Percentiles rank a stretch among this genome's conserved stretches.
Evolutionary conservation across 2,797 vertebrate genomes (phyloP).

Genomic region (Neostethus bicornis): DNA sequence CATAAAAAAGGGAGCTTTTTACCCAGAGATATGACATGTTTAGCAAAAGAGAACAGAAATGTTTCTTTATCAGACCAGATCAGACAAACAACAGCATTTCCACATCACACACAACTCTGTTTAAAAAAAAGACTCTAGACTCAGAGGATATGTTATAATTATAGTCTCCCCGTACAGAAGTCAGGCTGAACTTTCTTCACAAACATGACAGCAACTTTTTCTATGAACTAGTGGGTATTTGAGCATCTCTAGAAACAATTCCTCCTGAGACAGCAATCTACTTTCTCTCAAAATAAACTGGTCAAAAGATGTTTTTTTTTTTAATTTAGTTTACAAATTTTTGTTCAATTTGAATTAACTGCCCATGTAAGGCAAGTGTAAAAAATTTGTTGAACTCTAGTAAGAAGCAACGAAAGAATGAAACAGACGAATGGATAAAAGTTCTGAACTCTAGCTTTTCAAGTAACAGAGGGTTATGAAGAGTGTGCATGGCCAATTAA

Average conservation of each 20-base stretch:
- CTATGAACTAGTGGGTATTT: background rate
- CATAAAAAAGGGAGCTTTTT: conserved; percentile 52
- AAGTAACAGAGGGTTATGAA: no score
- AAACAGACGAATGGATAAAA: no score
- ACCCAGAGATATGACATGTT: conserved; percentile 48
- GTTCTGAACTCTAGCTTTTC: no score
- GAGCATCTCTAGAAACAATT: conserved; percentile 33
- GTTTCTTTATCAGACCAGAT: conserved; percentile 50
- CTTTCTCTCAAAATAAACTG: no score
- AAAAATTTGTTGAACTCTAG: background rate
- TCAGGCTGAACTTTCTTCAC: conserved; percentile 41
- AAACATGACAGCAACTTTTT: conserved; percentile 46
- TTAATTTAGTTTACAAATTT: no score
- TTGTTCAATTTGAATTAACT: no score
- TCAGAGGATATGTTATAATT: conserved; percentile 35
- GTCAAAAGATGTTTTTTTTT: no score
- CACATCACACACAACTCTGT: conserved; percentile 38
- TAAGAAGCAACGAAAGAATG: background rate
- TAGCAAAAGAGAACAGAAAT: conserved; percentile 45
- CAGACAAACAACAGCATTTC: conserved; percentile 35
- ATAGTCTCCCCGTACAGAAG: conserved; percentile 44
- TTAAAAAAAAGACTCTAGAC: conserved; percentile 46
- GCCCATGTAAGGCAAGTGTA: no score
- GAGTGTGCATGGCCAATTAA: no score
- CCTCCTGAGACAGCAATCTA: conserved; percentile 21